A percentile compares a stretch with the other conserved stretches of the same genome.
phyloP scores from a whole-genome alignment of 1,140 invertebrate genomes.

The Tyrophagus putrescentiae region DNA sequence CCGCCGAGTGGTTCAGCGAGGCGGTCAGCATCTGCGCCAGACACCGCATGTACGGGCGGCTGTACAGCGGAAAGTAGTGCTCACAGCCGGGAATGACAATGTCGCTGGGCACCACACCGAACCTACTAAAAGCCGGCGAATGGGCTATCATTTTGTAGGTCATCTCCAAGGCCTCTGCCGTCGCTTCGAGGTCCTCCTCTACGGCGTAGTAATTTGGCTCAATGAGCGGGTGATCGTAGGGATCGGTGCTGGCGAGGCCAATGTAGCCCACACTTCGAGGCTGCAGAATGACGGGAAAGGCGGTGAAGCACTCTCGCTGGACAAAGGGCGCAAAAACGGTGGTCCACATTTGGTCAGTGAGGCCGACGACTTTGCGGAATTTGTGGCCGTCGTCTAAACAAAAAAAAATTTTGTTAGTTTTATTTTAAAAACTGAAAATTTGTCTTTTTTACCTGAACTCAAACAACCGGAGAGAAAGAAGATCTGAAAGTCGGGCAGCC shows the following conservation, averaged over 20 bases:
- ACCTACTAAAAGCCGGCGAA: not conserved
- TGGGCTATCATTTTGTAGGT: not conserved
- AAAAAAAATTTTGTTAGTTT: not conserved
- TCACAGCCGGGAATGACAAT: constrained; percentile 44
- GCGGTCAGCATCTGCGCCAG: constrained; percentile 64
- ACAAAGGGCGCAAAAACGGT: not conserved
- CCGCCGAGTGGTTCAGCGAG: constrained; percentile 52
- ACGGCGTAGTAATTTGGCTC: constrained; percentile 76
- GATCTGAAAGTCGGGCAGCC: not conserved
- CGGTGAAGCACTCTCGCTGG: constrained; percentile 41
- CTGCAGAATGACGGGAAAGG: constrained; percentile 51
- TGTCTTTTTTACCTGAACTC: not conserved
- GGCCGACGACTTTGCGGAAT: not conserved
- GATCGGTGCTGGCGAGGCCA: constrained; percentile 39
- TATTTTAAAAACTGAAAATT: not conserved
- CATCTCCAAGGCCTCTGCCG: constrained; percentile 42
- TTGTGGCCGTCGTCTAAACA: not conserved
- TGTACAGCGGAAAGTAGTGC: constrained; percentile 47
- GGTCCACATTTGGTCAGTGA: not conserved
- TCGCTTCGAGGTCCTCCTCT: constrained; percentile 53
- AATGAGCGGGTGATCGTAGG: constrained; percentile 52
- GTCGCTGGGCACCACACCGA: not conserved
- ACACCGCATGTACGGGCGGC: constrained; percentile 66
- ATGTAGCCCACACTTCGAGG: constrained; percentile 57
- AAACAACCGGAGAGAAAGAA: constrained; percentile 1